These are phyloP conservation scores for Noctilio leporinus DNA, from an alignment of 2,113 vertebrate genomes.

Conservation along the genomic window DNA sequence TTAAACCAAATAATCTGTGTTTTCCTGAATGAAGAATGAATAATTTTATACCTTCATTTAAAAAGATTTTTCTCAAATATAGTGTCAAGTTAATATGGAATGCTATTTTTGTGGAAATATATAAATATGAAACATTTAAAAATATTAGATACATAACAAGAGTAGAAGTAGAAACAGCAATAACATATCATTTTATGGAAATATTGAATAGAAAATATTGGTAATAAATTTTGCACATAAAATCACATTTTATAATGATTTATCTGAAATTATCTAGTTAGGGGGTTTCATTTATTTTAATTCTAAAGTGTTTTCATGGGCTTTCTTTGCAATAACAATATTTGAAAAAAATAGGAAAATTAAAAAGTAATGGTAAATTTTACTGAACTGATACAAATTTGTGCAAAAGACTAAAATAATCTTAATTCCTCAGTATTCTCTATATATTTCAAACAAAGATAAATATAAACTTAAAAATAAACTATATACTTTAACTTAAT, in stretches of 20 bases:
- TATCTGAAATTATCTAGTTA: constrained; percentile 39
- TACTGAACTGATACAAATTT: constrained; percentile 62
- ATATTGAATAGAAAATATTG: not conserved
- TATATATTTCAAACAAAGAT: constrained; percentile 13
- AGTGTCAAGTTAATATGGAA: not conserved
- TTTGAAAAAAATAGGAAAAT: constrained; percentile 36
- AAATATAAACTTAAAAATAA: constrained; percentile 59
- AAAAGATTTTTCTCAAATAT: not conserved
- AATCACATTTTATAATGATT: not conserved
- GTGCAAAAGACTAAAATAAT: constrained; percentile 11
- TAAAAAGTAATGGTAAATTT: constrained; percentile 23
- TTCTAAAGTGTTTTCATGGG: constrained; percentile 24
- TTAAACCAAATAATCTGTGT: not conserved
- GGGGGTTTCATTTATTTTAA: not conserved
- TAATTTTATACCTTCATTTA: not conserved
- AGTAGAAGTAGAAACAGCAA: not conserved
- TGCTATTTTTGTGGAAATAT: not conserved
- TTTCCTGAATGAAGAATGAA: not conserved
- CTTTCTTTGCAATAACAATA: constrained; percentile 53
- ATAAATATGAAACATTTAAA: not conserved
- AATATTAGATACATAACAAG: not conserved
- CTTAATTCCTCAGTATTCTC: not conserved
- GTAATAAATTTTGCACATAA: not conserved
- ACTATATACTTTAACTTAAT: constrained; percentile 37
- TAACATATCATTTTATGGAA: constrained; percentile 30